Conservation (phyloP, 2,888 invertebrate species). For the Tineola bisselliella region DNA sequence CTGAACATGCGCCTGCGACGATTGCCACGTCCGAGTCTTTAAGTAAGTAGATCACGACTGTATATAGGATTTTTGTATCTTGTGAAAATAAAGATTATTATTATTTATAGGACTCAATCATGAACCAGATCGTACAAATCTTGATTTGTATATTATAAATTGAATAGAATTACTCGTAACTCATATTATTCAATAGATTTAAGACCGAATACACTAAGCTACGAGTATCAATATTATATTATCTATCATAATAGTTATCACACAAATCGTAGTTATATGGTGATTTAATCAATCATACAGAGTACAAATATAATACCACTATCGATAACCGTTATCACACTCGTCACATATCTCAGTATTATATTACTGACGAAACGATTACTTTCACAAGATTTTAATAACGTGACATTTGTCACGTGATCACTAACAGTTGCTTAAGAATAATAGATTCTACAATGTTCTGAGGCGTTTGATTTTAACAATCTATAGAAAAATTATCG, state of each 20-base stretch:
- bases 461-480: too few species aligned
- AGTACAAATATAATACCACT: neutral
- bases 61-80: too few species aligned
- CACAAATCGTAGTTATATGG: neutral
- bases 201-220: too few species aligned
- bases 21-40: neutral
- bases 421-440: neutral
- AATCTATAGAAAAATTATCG: too few species aligned
- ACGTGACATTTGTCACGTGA: neutral
- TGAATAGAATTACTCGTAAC: too few species aligned
- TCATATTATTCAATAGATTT: too few species aligned
- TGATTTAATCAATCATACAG: slow-evolving; percentile 8
- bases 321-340: neutral
- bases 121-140: too few species aligned
- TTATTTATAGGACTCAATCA: too few species aligned
- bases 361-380: neutral
- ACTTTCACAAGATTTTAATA: neutral
- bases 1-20: slow-evolving; percentile 1
- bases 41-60: too few species aligned
- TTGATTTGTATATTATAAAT: too few species aligned
- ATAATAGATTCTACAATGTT: too few species aligned
- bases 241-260: neutral
- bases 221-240: neutral
- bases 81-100: too few species aligned
- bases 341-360: neutral